Conservation (phyloP, 2,888 invertebrate species). For the Hecatera dysodea region DNA sequence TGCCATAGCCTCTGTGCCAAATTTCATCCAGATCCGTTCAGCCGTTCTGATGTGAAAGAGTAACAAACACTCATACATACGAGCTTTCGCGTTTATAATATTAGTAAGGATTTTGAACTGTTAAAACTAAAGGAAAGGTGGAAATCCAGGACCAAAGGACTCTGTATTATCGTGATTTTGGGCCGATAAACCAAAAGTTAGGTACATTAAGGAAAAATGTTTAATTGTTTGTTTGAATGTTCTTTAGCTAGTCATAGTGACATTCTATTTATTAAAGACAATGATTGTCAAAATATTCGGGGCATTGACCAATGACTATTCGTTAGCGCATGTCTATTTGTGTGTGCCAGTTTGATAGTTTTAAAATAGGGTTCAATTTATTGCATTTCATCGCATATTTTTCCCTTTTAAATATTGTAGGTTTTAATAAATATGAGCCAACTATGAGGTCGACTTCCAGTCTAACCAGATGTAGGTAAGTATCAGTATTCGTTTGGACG, state of each 20-base stretch:
- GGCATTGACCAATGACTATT: not conserved
- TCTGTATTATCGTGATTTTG: constrained; percentile 82
- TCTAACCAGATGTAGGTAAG: no score
- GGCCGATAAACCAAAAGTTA: not conserved
- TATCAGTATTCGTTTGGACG: no score
- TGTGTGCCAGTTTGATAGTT: not conserved
- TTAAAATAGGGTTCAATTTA: not conserved
- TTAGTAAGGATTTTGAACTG: no score
- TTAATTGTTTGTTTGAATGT: not conserved
- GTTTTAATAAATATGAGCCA: no score
- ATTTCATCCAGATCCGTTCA: no score
- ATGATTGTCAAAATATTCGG: not conserved
- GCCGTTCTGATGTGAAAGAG: no score
- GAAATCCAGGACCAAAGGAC: constrained; percentile 80
- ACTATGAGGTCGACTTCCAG: no score
- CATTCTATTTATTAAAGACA: not conserved
- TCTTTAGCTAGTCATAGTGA: not conserved
- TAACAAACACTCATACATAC: no score
- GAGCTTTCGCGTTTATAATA: no score
- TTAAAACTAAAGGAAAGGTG: no score
- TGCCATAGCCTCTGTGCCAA: no score
- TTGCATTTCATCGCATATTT: not conserved
- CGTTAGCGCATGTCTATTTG: not conserved
- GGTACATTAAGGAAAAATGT: not conserved
- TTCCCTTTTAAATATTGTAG: no score